These are phyloP conservation scores for Leucophora obtusa DNA, from an alignment of 2,888 invertebrate species.

Conservation along the genomic window DNA sequence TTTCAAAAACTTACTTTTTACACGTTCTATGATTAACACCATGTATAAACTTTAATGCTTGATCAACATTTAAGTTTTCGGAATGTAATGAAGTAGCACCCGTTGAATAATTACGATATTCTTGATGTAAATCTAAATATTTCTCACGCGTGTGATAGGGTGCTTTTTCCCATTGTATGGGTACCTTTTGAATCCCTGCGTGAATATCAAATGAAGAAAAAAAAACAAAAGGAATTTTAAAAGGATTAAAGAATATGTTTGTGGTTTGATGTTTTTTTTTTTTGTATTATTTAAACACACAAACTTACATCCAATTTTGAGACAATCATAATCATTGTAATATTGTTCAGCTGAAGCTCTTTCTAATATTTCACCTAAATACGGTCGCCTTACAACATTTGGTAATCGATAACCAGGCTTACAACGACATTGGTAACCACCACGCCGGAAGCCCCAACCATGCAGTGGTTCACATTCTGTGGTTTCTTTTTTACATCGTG, in stretches of 20 bases:
- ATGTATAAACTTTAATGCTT: slow-evolving; percentile 87
- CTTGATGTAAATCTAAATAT: slow-evolving; percentile 86
- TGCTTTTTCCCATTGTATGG: slow-evolving; percentile 89
- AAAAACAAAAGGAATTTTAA: slow-evolving; percentile 4
- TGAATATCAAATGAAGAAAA: not conserved
- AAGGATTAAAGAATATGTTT: not conserved
- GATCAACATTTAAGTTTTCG: slow-evolving; percentile 86
- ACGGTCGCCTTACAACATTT: slow-evolving; percentile 91
- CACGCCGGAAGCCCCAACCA: slow-evolving; percentile 97
- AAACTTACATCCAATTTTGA: slow-evolving; percentile 92
- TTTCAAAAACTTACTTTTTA: slow-evolving; percentile 74
- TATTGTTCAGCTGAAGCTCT: slow-evolving; percentile 95
- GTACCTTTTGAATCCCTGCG: slow-evolving; percentile 90
- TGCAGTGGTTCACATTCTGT: slow-evolving; percentile 98
- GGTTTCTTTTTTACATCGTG: slow-evolving; percentile 93
- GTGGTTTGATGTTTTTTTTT: slow-evolving; percentile 32
- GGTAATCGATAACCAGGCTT: slow-evolving; percentile 93
- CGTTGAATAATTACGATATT: slow-evolving; percentile 85
- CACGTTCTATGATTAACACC: slow-evolving; percentile 82
- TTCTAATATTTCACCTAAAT: slow-evolving; percentile 95
- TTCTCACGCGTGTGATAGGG: slow-evolving; percentile 85
- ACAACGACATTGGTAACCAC: slow-evolving; percentile 97
- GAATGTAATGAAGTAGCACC: slow-evolving; percentile 84
- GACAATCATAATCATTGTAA: slow-evolving; percentile 94
- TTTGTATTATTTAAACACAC: not conserved